Evolutionary conservation across 2,797 vertebrate species (phyloP).

Genomic region (Otus scops): DNA sequence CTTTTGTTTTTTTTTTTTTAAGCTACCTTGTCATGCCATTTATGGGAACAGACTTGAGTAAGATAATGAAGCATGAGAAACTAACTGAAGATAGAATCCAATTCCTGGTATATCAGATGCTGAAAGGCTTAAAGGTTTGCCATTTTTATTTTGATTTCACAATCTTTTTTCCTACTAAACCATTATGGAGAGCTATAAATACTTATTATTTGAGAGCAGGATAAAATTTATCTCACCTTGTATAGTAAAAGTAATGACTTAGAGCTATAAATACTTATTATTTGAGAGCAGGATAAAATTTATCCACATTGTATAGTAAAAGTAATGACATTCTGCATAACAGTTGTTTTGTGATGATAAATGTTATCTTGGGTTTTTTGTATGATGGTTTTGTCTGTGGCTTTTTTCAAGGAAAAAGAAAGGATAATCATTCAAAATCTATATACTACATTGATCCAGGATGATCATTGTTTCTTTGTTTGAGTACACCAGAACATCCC

Average conservation of each 20-base stretch:
- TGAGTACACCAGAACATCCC: not conserved
- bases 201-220: not conserved
- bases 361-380: not conserved
- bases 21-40: conserved; percentile 98
- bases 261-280: not conserved
- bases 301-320: not conserved
- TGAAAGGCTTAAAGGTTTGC: conserved; percentile 92
- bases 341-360: not conserved
- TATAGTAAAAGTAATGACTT: not conserved
- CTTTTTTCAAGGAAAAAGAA: not conserved
- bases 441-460: not conserved
- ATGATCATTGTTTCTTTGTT: not conserved
- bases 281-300: not conserved
- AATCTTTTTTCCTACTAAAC: not conserved
- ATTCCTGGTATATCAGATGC: conserved; percentile 93
- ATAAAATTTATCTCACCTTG: not conserved
- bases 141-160: not conserved
- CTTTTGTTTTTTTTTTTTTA: not conserved
- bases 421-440: not conserved
- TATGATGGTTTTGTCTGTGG: not conserved
- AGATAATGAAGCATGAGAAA: conserved; percentile 93
- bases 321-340: not conserved
- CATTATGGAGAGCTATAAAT: not conserved
- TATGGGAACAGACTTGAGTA: conserved; percentile 95
- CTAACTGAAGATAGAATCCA: conserved; percentile 93